These are phyloP conservation scores for Actinia tenebrosa DNA, from an alignment of 64 coral and sea anemone species.

Conservation along the genomic window DNA sequence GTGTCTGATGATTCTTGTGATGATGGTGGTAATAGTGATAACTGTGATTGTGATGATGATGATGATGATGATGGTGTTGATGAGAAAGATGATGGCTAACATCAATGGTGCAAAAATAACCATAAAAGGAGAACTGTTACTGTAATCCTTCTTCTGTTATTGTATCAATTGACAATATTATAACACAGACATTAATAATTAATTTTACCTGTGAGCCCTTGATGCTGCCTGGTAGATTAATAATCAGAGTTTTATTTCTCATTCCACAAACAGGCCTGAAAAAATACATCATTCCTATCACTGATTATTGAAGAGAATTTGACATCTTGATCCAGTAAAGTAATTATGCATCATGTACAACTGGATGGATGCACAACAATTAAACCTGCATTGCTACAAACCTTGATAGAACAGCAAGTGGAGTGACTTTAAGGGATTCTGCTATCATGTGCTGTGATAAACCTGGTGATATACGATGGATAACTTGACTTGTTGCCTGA, in stretches of 20 bases:
- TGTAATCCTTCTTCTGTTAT: too few relatives aligned
- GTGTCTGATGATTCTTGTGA: too few relatives aligned
- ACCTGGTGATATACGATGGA: conserved; percentile 73
- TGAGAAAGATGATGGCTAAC: too few relatives aligned
- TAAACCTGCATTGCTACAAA: conserved; percentile 5
- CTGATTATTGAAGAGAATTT: neutral
- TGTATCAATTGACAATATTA: too few relatives aligned
- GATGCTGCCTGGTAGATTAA: conserved; percentile 93
- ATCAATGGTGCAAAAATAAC: too few relatives aligned
- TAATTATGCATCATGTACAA: too few relatives aligned
- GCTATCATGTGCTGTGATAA: conserved; percentile 63
- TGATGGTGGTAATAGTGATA: too few relatives aligned
- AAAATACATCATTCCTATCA: neutral
- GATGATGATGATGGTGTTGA: too few relatives aligned
- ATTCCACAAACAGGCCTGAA: conserved; percentile 85
- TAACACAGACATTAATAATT: too few relatives aligned
- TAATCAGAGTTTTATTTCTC: conserved; percentile 73
- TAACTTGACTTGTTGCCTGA: conserved; percentile 69
- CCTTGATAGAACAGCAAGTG: conserved; percentile 87
- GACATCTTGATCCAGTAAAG: too few relatives aligned
- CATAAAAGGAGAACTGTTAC: too few relatives aligned
- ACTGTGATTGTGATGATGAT: too few relatives aligned
- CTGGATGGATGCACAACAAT: neutral
- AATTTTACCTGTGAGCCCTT: conserved; percentile 91
- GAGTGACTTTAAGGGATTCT: conserved; percentile 89